Percentiles rank a stretch among this genome's conserved stretches.
Conservation (phyloP, 35 echinoderm and acorn worm genomes). For the Patiria miniata region DNA sequence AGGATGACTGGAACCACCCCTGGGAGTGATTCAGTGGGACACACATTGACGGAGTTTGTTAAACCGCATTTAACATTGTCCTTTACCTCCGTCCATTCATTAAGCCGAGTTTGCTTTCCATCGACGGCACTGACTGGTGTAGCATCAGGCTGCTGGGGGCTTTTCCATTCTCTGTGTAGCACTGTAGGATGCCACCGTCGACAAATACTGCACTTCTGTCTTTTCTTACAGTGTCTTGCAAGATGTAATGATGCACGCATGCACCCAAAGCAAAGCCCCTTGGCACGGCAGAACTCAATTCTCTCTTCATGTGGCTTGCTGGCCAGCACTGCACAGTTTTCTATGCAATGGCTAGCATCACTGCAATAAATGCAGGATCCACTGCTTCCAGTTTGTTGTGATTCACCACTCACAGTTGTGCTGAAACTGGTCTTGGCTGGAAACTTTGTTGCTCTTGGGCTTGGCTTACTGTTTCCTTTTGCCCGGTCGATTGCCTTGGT, state of each 20-base stretch:
- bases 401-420: too few species aligned
- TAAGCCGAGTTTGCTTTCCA: background rate
- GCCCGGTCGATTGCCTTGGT: too few species aligned
- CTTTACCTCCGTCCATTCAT: background rate
- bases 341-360: too few species aligned
- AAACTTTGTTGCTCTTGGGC: too few species aligned
- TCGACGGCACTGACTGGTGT: too few species aligned
- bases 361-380: too few species aligned
- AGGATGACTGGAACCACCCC: background rate
- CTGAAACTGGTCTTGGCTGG: too few species aligned
- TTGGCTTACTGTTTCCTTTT: too few species aligned
- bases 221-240: conserved; percentile 5
- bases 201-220: conserved; percentile 24
- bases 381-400: too few species aligned
- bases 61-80: conserved; percentile 6
- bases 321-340: too few species aligned
- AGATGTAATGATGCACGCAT: background rate
- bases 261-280: conserved; percentile 29
- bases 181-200: conserved; percentile 31
- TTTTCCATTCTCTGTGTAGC: conserved; percentile 19
- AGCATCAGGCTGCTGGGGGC: background rate
- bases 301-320: background rate
- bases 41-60: background rate
- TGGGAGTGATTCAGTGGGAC: background rate
- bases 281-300: background rate